Evolutionary conservation across 2,888 invertebrate species (phyloP), one percentile per base, ranked within the genome.

Genomic region (Pollenia labialis): DNA sequence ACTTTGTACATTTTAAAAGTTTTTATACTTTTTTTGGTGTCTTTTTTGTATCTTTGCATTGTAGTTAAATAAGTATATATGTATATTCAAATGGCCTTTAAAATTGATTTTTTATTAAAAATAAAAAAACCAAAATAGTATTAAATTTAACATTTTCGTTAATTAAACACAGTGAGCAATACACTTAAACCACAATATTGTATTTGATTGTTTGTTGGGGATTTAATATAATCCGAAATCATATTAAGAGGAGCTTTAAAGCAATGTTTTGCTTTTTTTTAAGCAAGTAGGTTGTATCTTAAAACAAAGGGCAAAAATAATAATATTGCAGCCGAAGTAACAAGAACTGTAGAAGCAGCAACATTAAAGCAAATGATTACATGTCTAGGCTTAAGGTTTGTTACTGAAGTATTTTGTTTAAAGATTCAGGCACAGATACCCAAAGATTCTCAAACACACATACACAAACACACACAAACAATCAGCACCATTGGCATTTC

Each of bases 321-420:
- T 68, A 46, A 42, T 56, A 40, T 40, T 48, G 44, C 6, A 80
- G n/a, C 52, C 72, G 40, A 40, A 64, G 52, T 44, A 68, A 50
- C 40, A 50, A 40, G 10, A 16, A 32, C 7, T 56, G n/a, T 32
- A 54, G 10, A 71, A 62, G 62, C 62, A 62, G 46, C 23, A 64
- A 40, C 32, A 44, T n/a, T 62, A 86, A 82, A 85, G 80, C 84
- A 87, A 89, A 76, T 40, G 56, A 83, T 79, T 81, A 68, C 66
- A 76, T 80, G 66, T 81, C 60, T 87, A 23, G 68, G 58, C 54
- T 74, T 81, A 80, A 77, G 81, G 91, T 91, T 92, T 81, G 91
- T 88, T 90, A 87, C 88, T 90, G 88, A 88, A 91, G 90, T 91
- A 92, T 92, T 92, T 90, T 89, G 89, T 91, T 89, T 88, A 88